phyloP scores from a whole-genome alignment of 2,113 vertebrate species.

The Mus pahari region DNA sequence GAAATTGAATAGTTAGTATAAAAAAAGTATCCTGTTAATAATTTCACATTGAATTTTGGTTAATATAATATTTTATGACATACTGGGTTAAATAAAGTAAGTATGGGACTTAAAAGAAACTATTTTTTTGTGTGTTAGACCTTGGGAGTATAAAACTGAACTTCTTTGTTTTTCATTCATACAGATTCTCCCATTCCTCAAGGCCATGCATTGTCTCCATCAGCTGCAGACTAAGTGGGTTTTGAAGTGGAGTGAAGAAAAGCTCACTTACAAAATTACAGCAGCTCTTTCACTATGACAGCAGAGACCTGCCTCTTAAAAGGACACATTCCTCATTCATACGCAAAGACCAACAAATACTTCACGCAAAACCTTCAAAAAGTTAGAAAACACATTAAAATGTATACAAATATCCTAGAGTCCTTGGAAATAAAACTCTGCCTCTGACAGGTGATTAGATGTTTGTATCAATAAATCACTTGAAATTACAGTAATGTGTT shows the following conservation, averaged over 20 bases:
- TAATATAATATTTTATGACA: background rate
- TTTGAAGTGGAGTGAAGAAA: background rate
- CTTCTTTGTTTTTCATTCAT: slow-evolving; percentile 31
- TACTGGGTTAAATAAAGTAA: background rate
- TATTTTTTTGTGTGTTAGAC: background rate
- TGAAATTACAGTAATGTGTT: background rate
- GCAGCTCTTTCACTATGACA: background rate
- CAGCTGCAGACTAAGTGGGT: background rate
- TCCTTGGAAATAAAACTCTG: background rate
- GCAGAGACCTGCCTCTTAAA: background rate
- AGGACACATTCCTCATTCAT: background rate
- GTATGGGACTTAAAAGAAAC: background rate
- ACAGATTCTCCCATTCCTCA: background rate
- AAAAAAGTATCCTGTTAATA: background rate
- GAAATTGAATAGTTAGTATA: background rate
- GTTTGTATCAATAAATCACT: background rate
- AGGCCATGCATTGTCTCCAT: background rate
- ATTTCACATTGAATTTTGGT: background rate
- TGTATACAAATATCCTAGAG: background rate
- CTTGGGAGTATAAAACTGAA: slow-evolving; percentile 7
- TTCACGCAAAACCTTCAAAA: slow-evolving; percentile 14
- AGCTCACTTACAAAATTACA: background rate
- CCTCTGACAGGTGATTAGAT: background rate
- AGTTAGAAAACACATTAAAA: background rate
- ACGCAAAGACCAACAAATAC: background rate